Evolutionary conservation across 2,888 invertebrate genomes (phyloP).

Genomic region (Halictus ligatus): DNA sequence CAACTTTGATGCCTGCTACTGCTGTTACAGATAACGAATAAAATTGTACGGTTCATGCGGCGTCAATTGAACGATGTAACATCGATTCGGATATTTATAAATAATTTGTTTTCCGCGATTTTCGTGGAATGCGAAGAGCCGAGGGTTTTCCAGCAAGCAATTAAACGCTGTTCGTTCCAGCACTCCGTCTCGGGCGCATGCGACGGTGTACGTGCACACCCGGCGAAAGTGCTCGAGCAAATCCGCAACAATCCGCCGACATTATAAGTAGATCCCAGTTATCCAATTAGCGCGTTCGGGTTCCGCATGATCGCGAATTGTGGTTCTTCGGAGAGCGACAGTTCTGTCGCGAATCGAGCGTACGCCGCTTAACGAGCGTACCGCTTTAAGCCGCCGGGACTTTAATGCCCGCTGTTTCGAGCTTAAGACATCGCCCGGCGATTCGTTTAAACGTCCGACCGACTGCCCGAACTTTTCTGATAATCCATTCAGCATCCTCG

Average conservation of each 20-base stretch:
- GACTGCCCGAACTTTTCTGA: slow-evolving; percentile 67
- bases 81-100: background rate
- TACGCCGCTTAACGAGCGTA: slow-evolving; percentile 53
- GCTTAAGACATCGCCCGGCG: slow-evolving; percentile 51
- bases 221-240: background rate
- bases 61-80: background rate
- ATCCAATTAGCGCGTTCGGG: slow-evolving; percentile 47
- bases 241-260: slow-evolving; percentile 39
- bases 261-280: slow-evolving; percentile 40
- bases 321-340: slow-evolving; percentile 38
- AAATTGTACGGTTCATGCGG: background rate
- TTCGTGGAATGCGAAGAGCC: background rate
- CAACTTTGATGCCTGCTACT: background rate
- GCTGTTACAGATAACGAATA: background rate
- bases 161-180: background rate
- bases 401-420: slow-evolving; percentile 43
- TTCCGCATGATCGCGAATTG: slow-evolving; percentile 42
- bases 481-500: slow-evolving; percentile 57
- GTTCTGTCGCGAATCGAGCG: slow-evolving; percentile 43
- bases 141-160: background rate
- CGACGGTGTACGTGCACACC: background rate
- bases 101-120: background rate
- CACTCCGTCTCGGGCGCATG: background rate
- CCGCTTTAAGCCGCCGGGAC: slow-evolving; percentile 55
- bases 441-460: slow-evolving; percentile 60